Evolutionary conservation across 2,888 invertebrate genomes (phyloP).

Genomic region (Ophonus ardosiacus): DNA sequence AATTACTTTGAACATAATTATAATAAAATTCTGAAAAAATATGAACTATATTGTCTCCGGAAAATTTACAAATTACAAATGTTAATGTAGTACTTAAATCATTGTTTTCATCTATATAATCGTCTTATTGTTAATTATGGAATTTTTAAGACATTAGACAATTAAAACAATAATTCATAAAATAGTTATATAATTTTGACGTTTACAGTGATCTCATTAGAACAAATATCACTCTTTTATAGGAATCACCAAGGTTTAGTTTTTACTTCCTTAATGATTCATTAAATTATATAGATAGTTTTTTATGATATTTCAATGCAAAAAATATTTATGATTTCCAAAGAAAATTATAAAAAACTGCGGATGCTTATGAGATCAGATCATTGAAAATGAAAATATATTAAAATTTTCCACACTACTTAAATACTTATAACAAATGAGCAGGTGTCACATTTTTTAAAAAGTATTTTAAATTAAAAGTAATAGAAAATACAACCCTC

Average conservation of each 20-base stretch:
- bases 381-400: not conserved
- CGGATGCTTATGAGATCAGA: not conserved
- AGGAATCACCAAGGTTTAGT: not conserved
- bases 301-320: not conserved
- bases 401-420: not conserved
- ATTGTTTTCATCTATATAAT: not conserved
- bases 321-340: not conserved
- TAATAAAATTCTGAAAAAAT: too few relatives aligned
- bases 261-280: not conserved
- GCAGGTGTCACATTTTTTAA: too few relatives aligned
- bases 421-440: too few relatives aligned
- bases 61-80: not conserved
- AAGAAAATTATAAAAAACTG: not conserved
- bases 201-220: not conserved
- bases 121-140: not conserved
- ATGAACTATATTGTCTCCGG: too few relatives aligned
- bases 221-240: not conserved
- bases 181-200: not conserved
- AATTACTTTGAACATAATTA: too few relatives aligned
- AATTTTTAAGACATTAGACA: not conserved
- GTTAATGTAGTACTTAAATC: not conserved
- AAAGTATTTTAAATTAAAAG: too few relatives aligned
- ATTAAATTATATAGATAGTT: not conserved
- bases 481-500: too few relatives aligned
- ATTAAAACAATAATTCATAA: not conserved